Base-by-base conservation (phyloP, 1,140 invertebrate genomes). In the Scaptomyza hsui region DNA sequence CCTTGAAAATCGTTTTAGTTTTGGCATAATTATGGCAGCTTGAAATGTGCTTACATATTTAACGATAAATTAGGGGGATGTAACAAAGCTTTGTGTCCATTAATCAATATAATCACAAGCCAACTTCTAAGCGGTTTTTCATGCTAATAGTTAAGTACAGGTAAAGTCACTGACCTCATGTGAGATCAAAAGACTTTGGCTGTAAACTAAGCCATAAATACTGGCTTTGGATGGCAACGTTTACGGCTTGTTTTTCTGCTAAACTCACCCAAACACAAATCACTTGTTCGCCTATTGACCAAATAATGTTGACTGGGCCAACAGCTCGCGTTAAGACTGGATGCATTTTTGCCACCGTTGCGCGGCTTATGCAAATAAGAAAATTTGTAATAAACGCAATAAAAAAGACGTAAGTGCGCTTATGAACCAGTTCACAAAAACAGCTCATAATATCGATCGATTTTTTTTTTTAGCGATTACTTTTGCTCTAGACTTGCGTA, bases 281-380 rank as follows among this genome's bases (percentile, higher is more conserved):
- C 13, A 65, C 29, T 57, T 57, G 62, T 48, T 65, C 52, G 62
- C 62, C 62, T 48, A 65, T 65, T 65, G 62, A 65, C 63, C 53
- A 37, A 56, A 65, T 32, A 47, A 39, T 55, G 61, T 45, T 55
- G 26, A n/a, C 62, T 45, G 24, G 62, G 32, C 9, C 12, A 26
- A 47, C 53, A 29, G 57, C n/a, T 56, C 12, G 13, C n/a, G 10
- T 10, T 24, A 16, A n/a, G 19, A 13, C 19, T n/a, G 48, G 48
- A 3, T 52, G 57, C 44, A 41, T 16, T 61, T 61, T 61, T 49
- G 24, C 26, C 56, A 19, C n/a, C 29, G 39, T 59, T 26, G 24
- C 49, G 16, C 4, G 7, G 29, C 32, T 47, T 57, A 65, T 65
- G 63, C 44, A 59, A 59, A 65, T 48, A 49, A 5, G 21, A 16